Evolutionary conservation across 2,888 invertebrate species (phyloP).

Genomic region (Polyploca ridens): DNA sequence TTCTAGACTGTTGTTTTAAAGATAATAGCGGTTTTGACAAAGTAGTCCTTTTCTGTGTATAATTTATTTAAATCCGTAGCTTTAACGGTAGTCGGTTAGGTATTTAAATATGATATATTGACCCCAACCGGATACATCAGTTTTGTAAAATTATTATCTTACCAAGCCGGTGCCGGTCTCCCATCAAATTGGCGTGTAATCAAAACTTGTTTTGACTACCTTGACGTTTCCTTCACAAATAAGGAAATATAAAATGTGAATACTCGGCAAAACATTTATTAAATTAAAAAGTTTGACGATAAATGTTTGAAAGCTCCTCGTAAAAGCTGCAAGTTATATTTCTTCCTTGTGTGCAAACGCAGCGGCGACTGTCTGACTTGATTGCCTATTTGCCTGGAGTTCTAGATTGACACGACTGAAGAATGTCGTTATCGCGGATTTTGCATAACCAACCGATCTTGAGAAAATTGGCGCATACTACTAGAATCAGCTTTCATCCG

Average conservation of each 20-base stretch:
- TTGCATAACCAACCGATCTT: not conserved
- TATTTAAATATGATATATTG: conserved; percentile 12
- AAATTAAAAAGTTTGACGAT: not conserved
- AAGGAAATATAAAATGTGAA: not conserved
- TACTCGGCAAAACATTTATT: not conserved
- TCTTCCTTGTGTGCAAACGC: conserved; percentile 29
- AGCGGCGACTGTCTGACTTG: conserved; percentile 33
- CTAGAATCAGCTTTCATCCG: not conserved
- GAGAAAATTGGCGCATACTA: not conserved
- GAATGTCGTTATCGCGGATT: conserved; percentile 32
- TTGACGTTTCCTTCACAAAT: conserved; percentile 39
- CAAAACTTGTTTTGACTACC: conserved; percentile 49
- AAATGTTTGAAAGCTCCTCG: conserved; percentile 14
- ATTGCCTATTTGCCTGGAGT: conserved; percentile 34
- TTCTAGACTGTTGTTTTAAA: not conserved
- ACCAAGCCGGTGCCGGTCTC: conserved; percentile 43
- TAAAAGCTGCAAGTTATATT: conserved; percentile 19
- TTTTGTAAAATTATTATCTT: conserved; percentile 32
- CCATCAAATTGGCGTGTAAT: conserved; percentile 48
- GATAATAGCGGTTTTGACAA: conserved; percentile 13
- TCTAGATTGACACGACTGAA: conserved; percentile 37
- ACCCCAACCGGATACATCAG: conserved; percentile 32
- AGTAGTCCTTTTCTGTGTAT: not conserved
- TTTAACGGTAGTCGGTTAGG: conserved; percentile 5
- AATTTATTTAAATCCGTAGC: not conserved